Percentiles rank a stretch among this genome's conserved stretches.
Conservation (phyloP, 2,113 vertebrate genomes). For the Chitala chitala region DNA sequence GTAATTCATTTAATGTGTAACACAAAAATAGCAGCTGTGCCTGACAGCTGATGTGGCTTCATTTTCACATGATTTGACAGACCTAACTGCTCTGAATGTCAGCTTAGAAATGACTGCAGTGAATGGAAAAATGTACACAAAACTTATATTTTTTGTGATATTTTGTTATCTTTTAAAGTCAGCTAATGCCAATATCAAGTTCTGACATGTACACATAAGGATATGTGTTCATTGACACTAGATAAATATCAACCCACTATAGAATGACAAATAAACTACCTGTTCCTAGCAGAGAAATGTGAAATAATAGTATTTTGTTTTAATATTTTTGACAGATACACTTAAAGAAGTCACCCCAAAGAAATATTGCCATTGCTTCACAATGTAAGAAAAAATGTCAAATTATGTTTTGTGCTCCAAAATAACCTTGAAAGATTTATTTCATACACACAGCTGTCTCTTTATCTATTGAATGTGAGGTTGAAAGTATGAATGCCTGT, state of each 20-base stretch:
- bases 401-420: neutral
- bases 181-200: too few species aligned
- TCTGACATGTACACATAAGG: neutral
- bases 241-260: neutral
- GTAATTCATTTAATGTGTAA: too few species aligned
- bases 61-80: neutral
- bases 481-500: neutral
- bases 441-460: neutral
- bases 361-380: too few species aligned
- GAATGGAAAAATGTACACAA: slow-evolving; percentile 1
- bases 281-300: neutral
- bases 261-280: neutral
- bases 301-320: neutral
- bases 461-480: neutral
- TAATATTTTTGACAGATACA: neutral
- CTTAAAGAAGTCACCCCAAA: neutral
- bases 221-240: neutral
- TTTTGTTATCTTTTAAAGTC: slow-evolving; percentile 7
- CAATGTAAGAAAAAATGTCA: too few species aligned
- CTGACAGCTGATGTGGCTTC: neutral
- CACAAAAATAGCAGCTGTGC: too few species aligned
- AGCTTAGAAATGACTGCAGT: neutral
- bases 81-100: neutral
- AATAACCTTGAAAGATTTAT: neutral
- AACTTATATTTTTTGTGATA: neutral